Evolutionary conservation across 2,888 invertebrate genomes (phyloP).

Genomic region (Chelonus formosanus): DNA sequence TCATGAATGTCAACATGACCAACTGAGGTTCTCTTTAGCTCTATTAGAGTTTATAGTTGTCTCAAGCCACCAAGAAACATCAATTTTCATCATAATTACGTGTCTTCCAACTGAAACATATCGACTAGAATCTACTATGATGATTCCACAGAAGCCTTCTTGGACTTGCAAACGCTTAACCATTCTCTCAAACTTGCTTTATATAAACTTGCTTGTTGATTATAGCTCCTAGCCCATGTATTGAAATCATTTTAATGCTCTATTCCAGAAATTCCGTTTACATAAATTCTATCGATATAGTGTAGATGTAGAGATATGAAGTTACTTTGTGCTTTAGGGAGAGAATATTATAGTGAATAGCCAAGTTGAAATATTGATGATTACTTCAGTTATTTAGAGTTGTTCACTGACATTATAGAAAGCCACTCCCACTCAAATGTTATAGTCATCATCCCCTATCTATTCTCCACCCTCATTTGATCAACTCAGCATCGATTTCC

Average conservation of each 20-base stretch:
- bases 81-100: slow-evolving; percentile 41
- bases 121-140: slow-evolving; percentile 27
- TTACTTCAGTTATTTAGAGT: slow-evolving; percentile 1
- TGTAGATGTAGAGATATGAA: neutral
- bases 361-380: neutral
- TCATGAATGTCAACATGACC: slow-evolving; percentile 10
- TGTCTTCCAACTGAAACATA: slow-evolving; percentile 33
- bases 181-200: neutral
- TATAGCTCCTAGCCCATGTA: slow-evolving; percentile 28
- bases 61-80: slow-evolving; percentile 34
- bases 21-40: slow-evolving; percentile 29
- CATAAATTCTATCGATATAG: no score
- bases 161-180: neutral
- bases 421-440: slow-evolving; percentile 6
- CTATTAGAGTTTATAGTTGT: slow-evolving; percentile 9
- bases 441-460: slow-evolving; percentile 23
- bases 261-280: no score
- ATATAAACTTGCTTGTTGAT: slow-evolving; percentile 4
- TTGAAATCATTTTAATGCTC: slow-evolving; percentile 16
- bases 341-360: no score
- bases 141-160: slow-evolving; percentile 9
- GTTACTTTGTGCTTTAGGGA: neutral
- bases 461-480: slow-evolving; percentile 35
- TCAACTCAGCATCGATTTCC: slow-evolving; percentile 39
- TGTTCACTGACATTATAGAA: slow-evolving; percentile 4